Conservation (phyloP, 2,113 vertebrate genomes). For the Otis tarda region DNA sequence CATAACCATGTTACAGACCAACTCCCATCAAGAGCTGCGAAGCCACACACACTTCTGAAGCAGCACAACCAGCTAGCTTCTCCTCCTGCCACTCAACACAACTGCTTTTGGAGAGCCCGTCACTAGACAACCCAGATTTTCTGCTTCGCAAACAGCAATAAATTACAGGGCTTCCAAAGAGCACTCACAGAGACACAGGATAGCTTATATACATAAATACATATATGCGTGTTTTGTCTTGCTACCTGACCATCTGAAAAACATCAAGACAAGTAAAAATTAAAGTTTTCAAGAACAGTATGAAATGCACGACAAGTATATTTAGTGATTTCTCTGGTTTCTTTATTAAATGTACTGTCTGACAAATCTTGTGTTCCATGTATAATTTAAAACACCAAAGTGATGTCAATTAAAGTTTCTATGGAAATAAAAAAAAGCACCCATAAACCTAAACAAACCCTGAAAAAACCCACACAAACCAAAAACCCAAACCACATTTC, state of each 20-base stretch:
- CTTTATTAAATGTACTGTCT: neutral
- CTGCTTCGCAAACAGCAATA: neutral
- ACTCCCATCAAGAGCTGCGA: neutral
- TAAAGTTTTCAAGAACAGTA: neutral
- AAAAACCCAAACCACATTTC: neutral
- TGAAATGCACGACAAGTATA: neutral
- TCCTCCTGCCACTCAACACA: neutral
- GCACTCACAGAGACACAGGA: neutral
- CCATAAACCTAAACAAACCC: too few relatives aligned
- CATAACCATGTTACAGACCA: neutral
- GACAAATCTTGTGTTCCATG: neutral
- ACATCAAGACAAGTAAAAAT: neutral
- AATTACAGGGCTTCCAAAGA: neutral
- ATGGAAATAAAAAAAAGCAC: neutral
- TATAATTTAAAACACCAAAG: neutral
- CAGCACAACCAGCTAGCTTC: neutral
- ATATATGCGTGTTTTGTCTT: neutral
- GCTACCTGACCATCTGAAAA: neutral
- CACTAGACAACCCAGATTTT: neutral
- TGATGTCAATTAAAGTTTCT: neutral
- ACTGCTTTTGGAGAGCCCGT: neutral
- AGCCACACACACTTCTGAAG: rapidly evolving
- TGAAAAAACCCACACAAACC: too few relatives aligned
- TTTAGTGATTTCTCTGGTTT: neutral
- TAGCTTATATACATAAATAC: neutral